Base-by-base conservation (phyloP, 2,888 invertebrate species). In the Argyresthia goedartella region DNA sequence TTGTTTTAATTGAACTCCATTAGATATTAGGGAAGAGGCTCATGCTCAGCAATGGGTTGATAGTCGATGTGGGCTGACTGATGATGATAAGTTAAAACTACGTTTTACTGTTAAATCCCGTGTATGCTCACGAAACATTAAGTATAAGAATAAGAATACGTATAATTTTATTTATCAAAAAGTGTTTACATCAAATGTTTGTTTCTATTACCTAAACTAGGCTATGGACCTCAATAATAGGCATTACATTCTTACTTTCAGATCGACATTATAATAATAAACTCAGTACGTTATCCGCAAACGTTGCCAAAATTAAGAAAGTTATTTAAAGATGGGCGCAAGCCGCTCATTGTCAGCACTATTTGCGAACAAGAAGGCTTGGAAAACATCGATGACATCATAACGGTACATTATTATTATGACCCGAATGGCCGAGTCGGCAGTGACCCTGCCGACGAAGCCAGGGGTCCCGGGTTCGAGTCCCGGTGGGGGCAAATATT, bases 331-430 rank as follows among this genome's bases (percentile, higher is more conserved):
- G 58, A 58, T 13, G 57, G 54, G 9, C 51, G 53, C 2, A 50
- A 54, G 11, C 75, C 75, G 0, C 55, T 71, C n/a, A 57, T 77
- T 36, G 53, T 74, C 8, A 61, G 67, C 52, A 59, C 66, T 0
- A 72, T 78, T 39, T 71, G 73, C 53, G 73, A 73, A 44, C 67
- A 73, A 58, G 66, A 75, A 55, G 73, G 75, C 0, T 55, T 78
- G 25, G 64, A 70, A 49, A 71, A 76, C 53, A 57, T 75, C 11
- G 73, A 75, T 48, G 67, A 63, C 2, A 75, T 78, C 52, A 59
- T 76, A 49, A 59, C 67, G 61, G 76, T 76, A 57, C 52, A 53
- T n/a, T n/a, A n/a, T n/a, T n/a, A n/a, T n/a, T n/a, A n/a, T n/a
- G n/a, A n/a, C n/a, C n/a, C n/a, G n/a, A n/a, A n/a, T n/a, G n/a